These are phyloP conservation scores for Epinephelus cyanopodus DNA, from an alignment of 2,113 vertebrate genomes.

Conservation along the genomic window DNA sequence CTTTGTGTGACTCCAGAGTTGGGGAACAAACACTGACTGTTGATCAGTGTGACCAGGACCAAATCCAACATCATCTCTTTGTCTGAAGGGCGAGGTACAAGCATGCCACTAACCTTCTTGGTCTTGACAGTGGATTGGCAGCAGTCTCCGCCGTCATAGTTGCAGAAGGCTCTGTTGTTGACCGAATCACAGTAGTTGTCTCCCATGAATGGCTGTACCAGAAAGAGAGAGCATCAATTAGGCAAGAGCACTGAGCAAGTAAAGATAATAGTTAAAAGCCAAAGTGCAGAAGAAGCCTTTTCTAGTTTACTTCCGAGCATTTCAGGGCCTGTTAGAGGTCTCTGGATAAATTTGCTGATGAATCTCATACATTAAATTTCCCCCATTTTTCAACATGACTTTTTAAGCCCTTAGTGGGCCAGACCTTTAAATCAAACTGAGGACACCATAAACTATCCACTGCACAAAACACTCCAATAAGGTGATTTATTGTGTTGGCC, in stretches of 20 bases:
- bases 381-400: conserved; percentile 71
- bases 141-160: conserved; percentile 98
- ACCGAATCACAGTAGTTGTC: conserved; percentile 98
- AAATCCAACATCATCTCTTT: conserved; percentile 8
- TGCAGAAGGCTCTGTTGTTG: conserved; percentile 99
- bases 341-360: conserved; percentile 61
- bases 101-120: conserved; percentile 90
- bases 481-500: conserved; percentile 73
- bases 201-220: conserved; percentile 92
- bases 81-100: background rate
- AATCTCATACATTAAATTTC: conserved; percentile 62
- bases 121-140: conserved; percentile 97
- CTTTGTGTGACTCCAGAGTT: conserved; percentile 25
- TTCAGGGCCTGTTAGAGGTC: conserved; percentile 35
- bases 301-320: conserved; percentile 29
- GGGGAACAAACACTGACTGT: conserved; percentile 19
- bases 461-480: conserved; percentile 68
- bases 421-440: conserved; percentile 73
- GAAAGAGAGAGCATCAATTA: conserved; percentile 21
- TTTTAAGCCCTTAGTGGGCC: conserved; percentile 58
- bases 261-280: conserved; percentile 3
- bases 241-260: background rate
- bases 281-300: background rate
- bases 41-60: conserved; percentile 28
- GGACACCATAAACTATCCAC: conserved; percentile 74